Evolutionary conservation across 2,888 invertebrate species (phyloP).

Genomic region (Leptinotarsa haldemani): DNA sequence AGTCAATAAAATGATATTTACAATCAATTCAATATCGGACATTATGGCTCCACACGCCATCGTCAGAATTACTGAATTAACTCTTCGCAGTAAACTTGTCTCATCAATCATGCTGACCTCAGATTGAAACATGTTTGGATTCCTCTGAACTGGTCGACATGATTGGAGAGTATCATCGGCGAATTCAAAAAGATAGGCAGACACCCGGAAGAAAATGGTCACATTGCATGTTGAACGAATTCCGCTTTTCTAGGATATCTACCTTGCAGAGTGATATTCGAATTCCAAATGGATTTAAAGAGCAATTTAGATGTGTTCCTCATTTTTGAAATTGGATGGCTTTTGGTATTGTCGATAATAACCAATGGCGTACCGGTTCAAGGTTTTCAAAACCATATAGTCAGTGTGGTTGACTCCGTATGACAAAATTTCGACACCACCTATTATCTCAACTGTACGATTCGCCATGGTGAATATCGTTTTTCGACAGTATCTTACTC

Average conservation of each 20-base stretch:
- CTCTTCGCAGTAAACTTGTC: conserved; percentile 32
- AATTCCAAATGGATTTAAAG: too few species aligned
- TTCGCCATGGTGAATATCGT: too few species aligned
- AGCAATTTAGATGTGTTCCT: too few species aligned
- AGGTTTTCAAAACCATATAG: too few species aligned
- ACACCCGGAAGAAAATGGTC: conserved; percentile 37
- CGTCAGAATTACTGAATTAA: conserved; percentile 16
- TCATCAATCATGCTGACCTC: conserved; percentile 39
- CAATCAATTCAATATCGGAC: conserved; percentile 16
- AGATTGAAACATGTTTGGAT: conserved; percentile 32
- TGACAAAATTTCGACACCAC: too few species aligned
- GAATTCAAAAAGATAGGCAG: conserved; percentile 31
- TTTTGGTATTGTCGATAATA: too few species aligned
- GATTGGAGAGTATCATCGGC: conserved; percentile 37
- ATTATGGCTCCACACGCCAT: conserved; percentile 15
- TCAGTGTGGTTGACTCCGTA: too few species aligned
- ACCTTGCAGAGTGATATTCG: too few species aligned
- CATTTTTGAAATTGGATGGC: too few species aligned
- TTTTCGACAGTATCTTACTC: too few species aligned
- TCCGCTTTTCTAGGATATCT: background rate
- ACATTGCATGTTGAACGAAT: background rate
- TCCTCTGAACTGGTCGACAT: conserved; percentile 34
- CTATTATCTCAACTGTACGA: too few species aligned
- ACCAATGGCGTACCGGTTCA: too few species aligned
- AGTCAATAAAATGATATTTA: conserved; percentile 16